Percentiles rank a stretch among this genome's conserved stretches.
These are phyloP conservation scores for Thereuonema tuberculata DNA, from an alignment of 1,140 invertebrate species.

Conservation along the genomic window DNA sequence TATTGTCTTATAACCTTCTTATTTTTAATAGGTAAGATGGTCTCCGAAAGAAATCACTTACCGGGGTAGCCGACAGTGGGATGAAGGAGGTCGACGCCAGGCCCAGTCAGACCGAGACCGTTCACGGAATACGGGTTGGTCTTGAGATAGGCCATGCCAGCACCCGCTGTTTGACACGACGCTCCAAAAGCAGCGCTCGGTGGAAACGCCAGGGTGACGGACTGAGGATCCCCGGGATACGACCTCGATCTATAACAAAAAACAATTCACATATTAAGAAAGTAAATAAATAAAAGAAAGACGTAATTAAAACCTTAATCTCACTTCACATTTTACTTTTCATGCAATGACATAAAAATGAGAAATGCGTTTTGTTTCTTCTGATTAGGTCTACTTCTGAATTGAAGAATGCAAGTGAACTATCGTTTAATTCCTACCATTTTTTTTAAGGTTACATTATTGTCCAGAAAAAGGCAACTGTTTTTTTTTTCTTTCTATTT, in stretches of 20 bases:
- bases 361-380: not conserved
- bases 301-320: not conserved
- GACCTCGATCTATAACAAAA: not conserved
- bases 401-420: no score
- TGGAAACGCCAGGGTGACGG: conserved; percentile 7
- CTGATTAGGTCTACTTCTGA: no score
- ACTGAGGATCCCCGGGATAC: not conserved
- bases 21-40: no score
- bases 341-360: not conserved
- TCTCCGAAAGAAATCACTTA: no score
- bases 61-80: conserved; percentile 34
- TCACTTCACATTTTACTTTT: not conserved
- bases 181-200: conserved; percentile 19
- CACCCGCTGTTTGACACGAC: conserved; percentile 7
- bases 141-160: conserved; percentile 31
- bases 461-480: no score
- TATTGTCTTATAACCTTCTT: no score
- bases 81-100: conserved; percentile 32
- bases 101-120: conserved; percentile 30
- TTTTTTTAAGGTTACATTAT: no score
- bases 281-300: not conserved
- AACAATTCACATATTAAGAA: no score
- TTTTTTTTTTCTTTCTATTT: no score
- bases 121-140: conserved; percentile 32
- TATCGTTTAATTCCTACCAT: no score